phyloP scores from a whole-genome alignment of 2,888 invertebrate genomes.

The Formica aserva region DNA sequence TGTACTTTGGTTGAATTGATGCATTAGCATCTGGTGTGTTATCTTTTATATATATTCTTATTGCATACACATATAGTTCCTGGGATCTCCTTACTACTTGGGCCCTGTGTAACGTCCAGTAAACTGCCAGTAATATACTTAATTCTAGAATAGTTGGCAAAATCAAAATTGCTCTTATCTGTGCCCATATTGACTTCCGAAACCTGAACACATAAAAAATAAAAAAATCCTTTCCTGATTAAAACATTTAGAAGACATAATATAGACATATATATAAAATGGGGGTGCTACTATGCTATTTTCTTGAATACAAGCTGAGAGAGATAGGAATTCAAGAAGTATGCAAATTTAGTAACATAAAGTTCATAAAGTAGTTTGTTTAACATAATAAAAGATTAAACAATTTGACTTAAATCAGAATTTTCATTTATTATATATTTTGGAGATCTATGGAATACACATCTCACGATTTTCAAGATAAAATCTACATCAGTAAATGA shows the following conservation, averaged over 20 bases:
- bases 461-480: not conserved
- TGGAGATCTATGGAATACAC: not conserved
- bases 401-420: conserved; percentile 11
- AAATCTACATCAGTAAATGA: conserved; percentile 30
- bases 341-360: conserved; percentile 37
- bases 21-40: conserved; percentile 51
- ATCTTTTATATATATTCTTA: conserved; percentile 60
- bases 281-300: conserved; percentile 22
- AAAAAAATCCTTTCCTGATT: conserved; percentile 12
- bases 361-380: conserved; percentile 18
- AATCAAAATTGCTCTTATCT: conserved; percentile 48
- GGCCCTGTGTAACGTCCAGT: conserved; percentile 56
- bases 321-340: conserved; percentile 23
- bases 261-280: conserved; percentile 16
- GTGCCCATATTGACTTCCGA: conserved; percentile 37
- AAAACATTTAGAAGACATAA: conserved; percentile 30
- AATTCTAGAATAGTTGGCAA: conserved; percentile 59
- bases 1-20: conserved; percentile 68
- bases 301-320: conserved; percentile 24
- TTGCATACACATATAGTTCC: conserved; percentile 58
- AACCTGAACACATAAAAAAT: conserved; percentile 26
- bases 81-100: conserved; percentile 55
- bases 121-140: conserved; percentile 71
- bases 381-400: conserved; percentile 22
- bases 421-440: conserved; percentile 26